Percentiles rank a stretch among this genome's conserved stretches.
These are phyloP conservation scores for Herminia tarsipennalis DNA, from an alignment of 2,888 invertebrate species.

Conservation along the genomic window DNA sequence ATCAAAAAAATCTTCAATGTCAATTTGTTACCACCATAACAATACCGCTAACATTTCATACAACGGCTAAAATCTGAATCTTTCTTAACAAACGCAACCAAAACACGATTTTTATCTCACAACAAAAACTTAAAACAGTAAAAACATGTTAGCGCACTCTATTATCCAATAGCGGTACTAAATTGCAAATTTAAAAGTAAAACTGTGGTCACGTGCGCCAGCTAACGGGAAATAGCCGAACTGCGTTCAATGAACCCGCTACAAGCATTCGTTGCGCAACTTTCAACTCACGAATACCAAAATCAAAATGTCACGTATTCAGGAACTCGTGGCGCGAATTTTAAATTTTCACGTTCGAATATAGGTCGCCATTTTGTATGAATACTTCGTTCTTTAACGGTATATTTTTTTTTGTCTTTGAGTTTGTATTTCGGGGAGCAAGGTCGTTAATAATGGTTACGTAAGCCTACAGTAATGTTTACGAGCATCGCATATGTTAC, in stretches of 20 bases:
- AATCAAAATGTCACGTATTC: slow-evolving; percentile 52
- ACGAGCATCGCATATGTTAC: slow-evolving; percentile 12
- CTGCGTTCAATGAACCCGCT: slow-evolving; percentile 73
- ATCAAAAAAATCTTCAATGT: too few relatives aligned
- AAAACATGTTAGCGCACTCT: slow-evolving; percentile 65
- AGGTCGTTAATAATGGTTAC: slow-evolving; percentile 37
- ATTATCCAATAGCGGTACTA: slow-evolving; percentile 73
- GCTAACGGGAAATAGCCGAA: slow-evolving; percentile 80
- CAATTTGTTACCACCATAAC: too few relatives aligned
- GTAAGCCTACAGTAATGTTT: slow-evolving; percentile 27
- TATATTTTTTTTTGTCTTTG: slow-evolving; percentile 31
- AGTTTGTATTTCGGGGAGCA: slow-evolving; percentile 33
- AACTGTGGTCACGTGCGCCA: slow-evolving; percentile 73
- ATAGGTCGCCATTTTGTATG: slow-evolving; percentile 65
- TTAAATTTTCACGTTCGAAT: slow-evolving; percentile 62
- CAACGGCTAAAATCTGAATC: too few relatives aligned
- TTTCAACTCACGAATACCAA: slow-evolving; percentile 47
- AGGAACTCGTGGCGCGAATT: slow-evolving; percentile 65
- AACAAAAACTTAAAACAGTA: slow-evolving; percentile 24
- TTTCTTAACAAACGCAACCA: neutral
- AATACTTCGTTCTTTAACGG: slow-evolving; percentile 45
- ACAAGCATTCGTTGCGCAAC: slow-evolving; percentile 61
- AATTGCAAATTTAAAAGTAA: slow-evolving; percentile 80
- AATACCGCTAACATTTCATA: too few relatives aligned
- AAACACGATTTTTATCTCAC: neutral